Percentiles rank a stretch among this genome's conserved stretches.
Conservation (phyloP, 2,888 invertebrate genomes). For the Mesorhabditis spiculigera region DNA sequence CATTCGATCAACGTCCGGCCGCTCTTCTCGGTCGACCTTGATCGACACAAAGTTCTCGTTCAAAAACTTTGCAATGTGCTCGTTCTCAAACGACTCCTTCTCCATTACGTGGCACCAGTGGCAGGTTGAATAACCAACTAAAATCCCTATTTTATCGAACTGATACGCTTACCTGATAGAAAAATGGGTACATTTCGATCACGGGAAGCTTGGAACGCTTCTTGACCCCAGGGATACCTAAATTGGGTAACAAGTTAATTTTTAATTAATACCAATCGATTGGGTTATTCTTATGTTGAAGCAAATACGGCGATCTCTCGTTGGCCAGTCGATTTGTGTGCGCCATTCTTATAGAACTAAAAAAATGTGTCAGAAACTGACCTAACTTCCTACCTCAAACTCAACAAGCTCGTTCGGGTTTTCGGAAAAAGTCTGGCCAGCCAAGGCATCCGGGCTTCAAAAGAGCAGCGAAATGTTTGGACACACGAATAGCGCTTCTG, state of each 20-base stretch:
- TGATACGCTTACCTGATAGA: slow-evolving; percentile 67
- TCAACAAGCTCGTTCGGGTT: too few species aligned
- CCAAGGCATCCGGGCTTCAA: too few species aligned
- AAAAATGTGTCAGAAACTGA: too few species aligned
- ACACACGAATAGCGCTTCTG: too few species aligned
- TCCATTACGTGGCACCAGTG: slow-evolving; percentile 99
- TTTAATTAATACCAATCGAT: slow-evolving; percentile 74
- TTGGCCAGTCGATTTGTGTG: slow-evolving; percentile 70
- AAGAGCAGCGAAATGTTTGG: too few species aligned
- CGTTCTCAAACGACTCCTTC: slow-evolving; percentile 86
- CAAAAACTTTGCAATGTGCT: slow-evolving; percentile 78
- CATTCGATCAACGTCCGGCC: slow-evolving; percentile 87
- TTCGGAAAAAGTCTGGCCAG: too few species aligned
- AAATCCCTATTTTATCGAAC: slow-evolving; percentile 12
- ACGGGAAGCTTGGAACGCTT: slow-evolving; percentile 81
- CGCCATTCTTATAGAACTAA: background rate
- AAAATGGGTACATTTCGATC: slow-evolving; percentile 84
- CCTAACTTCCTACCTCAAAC: too few species aligned
- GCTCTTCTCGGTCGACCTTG: slow-evolving; percentile 75
- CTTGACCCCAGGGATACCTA: slow-evolving; percentile 83
- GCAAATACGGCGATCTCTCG: slow-evolving; percentile 85
- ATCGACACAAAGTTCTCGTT: slow-evolving; percentile 84
- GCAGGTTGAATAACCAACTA: slow-evolving; percentile 71
- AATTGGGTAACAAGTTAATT: background rate
- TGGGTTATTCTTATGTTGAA: slow-evolving; percentile 90